phyloP scores from a whole-genome alignment of 2,113 vertebrate genomes.

The Balaeniceps rex region DNA sequence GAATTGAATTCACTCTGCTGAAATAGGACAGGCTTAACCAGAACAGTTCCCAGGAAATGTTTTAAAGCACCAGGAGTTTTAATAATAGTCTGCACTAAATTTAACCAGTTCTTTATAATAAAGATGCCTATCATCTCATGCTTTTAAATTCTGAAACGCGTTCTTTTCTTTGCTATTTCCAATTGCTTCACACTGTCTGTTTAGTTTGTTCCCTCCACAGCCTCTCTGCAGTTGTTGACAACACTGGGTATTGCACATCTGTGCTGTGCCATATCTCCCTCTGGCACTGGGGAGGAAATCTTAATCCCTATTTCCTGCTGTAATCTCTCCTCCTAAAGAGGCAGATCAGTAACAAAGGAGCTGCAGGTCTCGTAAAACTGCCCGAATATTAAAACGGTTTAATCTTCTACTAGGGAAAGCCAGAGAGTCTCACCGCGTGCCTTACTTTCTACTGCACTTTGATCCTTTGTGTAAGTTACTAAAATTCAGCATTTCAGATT shows the following conservation, averaged over 20 bases:
- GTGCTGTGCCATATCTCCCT: neutral
- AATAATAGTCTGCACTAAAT: neutral
- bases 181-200: neutral
- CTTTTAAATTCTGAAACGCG: neutral
- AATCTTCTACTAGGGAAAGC: constrained; percentile 15
- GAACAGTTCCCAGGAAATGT: neutral
- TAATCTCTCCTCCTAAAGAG: neutral
- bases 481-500: neutral
- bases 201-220: neutral
- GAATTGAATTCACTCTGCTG: neutral
- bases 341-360: constrained; percentile 5
- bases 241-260: neutral
- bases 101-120: neutral
- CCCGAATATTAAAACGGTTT: neutral
- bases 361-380: neutral
- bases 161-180: neutral
- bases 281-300: neutral
- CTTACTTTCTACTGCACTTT: neutral
- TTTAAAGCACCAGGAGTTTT: neutral
- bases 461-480: neutral
- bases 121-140: neutral
- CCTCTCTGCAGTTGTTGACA: neutral
- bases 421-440: neutral
- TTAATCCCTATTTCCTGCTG: constrained; percentile 3
- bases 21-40: neutral